Evolutionary conservation across 2,113 vertebrate genomes (phyloP), one percentile per base, ranked within the genome.

Genomic region (Trematocara macrostoma): DNA sequence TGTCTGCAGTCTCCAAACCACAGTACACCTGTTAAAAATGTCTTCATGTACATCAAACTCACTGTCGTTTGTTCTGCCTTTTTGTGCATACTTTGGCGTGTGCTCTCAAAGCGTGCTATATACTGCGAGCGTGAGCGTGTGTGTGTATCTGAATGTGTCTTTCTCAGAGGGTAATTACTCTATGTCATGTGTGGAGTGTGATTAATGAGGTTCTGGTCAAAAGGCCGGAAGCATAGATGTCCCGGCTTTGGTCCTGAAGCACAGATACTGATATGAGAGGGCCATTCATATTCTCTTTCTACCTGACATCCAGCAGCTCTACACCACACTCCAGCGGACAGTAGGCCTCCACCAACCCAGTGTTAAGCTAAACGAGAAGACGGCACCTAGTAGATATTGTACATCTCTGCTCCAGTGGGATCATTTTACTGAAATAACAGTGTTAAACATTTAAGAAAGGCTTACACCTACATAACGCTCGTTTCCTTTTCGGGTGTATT

Each of bases 151-250:
- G 42, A 69, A 38, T 80, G 86, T 87, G 86, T 86, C 81, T 86
- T 78, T 94, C 78, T 83, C 64, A 45, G 52, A 81, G 86, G 85
- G 94, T 94, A 95, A 96, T 96, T 96, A 94, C 86, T 96, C 95
- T 92, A 79, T 94, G 95, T 95, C 93, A 94, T 89, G 86, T 92
- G 92, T 84, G 87, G 90, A 89, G 90, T 84, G 86, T 96, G 96
- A 97, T 96, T 96, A 96, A 96, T 96, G 94, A 95, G 87, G 83
- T 81, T 45, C 84, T 90, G 93, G 92, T 95, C 91, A 93, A 86
- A 93, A 91, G 91, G 90, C 89, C 95, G 71, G 45, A 83, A 89
- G 93, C 84, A 40, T 88, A 91, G 92, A 93, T 92, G 92, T 95
- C 94, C 91, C 92, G 90, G 92, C 88, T 92, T 86, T 61, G 57